phyloP scores from a whole-genome alignment of 2,888 invertebrate genomes.

The Drosophila ochracea region DNA sequence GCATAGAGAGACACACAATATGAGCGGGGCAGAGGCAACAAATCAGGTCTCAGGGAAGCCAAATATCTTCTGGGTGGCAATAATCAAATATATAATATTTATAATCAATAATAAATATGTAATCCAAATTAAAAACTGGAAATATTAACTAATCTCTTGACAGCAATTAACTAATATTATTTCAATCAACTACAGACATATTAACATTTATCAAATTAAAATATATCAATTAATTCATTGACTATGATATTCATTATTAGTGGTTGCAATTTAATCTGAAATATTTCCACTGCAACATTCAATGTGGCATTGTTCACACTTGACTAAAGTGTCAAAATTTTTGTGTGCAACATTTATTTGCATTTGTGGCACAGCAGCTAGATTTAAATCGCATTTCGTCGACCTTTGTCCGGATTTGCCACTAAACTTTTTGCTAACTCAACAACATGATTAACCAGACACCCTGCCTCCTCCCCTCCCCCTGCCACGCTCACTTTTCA shows the following conservation, averaged over 20 bases:
- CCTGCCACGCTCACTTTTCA: neutral
- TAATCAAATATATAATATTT: too few relatives aligned
- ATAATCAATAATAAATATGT: too few relatives aligned
- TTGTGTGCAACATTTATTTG: conserved; percentile 18
- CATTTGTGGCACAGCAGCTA: conserved; percentile 14
- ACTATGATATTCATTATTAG: neutral
- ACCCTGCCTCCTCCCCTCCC: too few relatives aligned
- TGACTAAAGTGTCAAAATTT: conserved; percentile 13
- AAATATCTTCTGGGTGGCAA: too few relatives aligned
- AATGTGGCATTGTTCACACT: conserved; percentile 2
- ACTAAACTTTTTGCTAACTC: conserved; percentile 33
- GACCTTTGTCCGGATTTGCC: conserved; percentile 17
- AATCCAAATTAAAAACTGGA: too few relatives aligned
- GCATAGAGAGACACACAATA: neutral
- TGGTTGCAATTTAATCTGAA: neutral
- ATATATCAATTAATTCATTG: neutral
- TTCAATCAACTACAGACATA: neutral
- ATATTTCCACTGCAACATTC: neutral
- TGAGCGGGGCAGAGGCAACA: neutral
- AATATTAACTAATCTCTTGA: too few relatives aligned
- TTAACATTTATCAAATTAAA: neutral
- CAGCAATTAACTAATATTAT: neutral
- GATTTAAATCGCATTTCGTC: conserved; percentile 16
- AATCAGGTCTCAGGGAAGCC: neutral
- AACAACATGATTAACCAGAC: conserved; percentile 13